Conservation (phyloP, 2,888 invertebrate genomes). For the Apomyelois bistriatella region DNA sequence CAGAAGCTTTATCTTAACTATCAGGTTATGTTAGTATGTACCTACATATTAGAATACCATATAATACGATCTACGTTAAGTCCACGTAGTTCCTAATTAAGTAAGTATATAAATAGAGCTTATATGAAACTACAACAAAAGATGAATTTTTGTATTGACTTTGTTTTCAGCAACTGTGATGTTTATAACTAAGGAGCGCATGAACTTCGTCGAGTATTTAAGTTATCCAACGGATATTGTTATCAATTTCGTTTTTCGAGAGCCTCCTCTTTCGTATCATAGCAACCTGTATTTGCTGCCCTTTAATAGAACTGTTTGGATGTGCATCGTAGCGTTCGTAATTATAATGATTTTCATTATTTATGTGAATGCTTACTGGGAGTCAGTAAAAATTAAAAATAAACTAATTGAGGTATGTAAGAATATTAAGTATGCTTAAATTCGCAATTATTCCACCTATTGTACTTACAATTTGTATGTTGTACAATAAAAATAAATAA, state of each 20-base stretch:
- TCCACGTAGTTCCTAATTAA: too few relatives aligned
- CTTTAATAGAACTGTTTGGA: conserved; percentile 81
- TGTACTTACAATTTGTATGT: too few relatives aligned
- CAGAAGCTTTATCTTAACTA: too few relatives aligned
- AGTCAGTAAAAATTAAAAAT: background rate
- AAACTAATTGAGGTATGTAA: background rate
- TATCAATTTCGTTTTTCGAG: conserved; percentile 71
- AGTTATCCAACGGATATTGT: background rate
- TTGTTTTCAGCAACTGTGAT: conserved; percentile 3
- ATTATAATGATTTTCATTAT: conserved; percentile 38
- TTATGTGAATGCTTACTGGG: conserved; percentile 37
- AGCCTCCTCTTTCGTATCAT: conserved; percentile 82
- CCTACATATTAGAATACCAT: too few relatives aligned
- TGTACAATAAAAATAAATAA: background rate
- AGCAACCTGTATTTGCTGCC: conserved; percentile 83
- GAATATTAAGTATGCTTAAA: background rate
- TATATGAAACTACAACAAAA: too few relatives aligned
- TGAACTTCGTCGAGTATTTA: background rate
- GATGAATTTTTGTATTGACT: background rate
- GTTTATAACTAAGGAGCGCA: background rate
- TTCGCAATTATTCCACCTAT: too few relatives aligned
- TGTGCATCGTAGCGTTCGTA: conserved; percentile 62
- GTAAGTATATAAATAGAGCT: too few relatives aligned
- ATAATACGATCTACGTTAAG: too few relatives aligned
- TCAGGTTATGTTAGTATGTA: too few relatives aligned